A percentile compares a stretch with the other conserved stretches of the same genome.
Evolutionary conservation across 2,113 vertebrate species (phyloP).

Genomic region (Oreochromis aureus): DNA sequence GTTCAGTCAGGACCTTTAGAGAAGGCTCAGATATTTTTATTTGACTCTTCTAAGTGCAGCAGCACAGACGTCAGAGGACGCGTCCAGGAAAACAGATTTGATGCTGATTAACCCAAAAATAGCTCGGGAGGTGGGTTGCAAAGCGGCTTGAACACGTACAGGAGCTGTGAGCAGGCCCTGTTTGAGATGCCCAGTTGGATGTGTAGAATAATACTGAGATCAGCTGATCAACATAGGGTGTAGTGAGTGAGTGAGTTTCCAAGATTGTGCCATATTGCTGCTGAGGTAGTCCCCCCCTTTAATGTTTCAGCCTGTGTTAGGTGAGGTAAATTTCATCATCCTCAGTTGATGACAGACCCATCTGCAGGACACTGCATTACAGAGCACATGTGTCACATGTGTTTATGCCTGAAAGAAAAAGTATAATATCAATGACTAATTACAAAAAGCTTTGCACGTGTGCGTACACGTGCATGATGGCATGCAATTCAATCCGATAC

Average conservation of each 20-base stretch:
- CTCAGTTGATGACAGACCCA: neutral
- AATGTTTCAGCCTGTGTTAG: fast-evolving
- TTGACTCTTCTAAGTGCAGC: neutral
- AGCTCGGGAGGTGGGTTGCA: neutral
- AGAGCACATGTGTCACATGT: neutral
- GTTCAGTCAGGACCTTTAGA: neutral
- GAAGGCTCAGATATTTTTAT: neutral
- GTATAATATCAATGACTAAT: neutral
- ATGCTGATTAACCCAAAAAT: neutral
- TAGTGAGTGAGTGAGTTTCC: neutral
- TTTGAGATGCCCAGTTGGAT: neutral
- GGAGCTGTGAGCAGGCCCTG: neutral
- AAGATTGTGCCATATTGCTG: neutral
- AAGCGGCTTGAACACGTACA: neutral
- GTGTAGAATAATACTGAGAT: neutral
- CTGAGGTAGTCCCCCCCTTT: neutral
- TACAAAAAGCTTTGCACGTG: neutral
- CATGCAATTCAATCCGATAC: neutral
- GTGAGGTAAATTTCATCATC: neutral
- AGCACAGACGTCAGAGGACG: fast-evolving
- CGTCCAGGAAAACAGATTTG: neutral
- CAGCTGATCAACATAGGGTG: neutral
- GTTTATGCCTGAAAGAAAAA: neutral
- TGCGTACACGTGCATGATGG: neutral
- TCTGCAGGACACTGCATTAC: neutral